Conservation (phyloP, 2,797 vertebrate species). For the Coluber constrictor region DNA sequence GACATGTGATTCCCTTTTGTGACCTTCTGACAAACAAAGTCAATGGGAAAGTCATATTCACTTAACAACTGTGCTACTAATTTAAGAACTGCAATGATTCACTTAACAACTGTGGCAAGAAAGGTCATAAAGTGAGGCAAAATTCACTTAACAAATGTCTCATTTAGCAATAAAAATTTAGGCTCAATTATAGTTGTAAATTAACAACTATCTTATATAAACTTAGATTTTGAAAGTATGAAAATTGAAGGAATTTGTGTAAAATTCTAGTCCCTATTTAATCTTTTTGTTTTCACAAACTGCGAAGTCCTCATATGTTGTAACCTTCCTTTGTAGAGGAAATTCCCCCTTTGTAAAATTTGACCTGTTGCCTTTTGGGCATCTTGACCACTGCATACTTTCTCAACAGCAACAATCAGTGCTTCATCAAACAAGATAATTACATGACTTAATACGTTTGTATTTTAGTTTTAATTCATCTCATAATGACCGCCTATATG, state of each 20-base stretch:
- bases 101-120: neutral
- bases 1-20: neutral
- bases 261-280: neutral
- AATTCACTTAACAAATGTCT: neutral
- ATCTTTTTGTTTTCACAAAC: neutral
- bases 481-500: neutral
- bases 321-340: neutral
- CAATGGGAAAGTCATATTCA: neutral
- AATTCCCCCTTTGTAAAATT: neutral
- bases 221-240: neutral
- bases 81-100: neutral
- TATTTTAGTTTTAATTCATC: neutral
- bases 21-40: neutral
- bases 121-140: neutral
- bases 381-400: neutral
- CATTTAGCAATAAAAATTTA: neutral
- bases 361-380: neutral
- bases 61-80: neutral
- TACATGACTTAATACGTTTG: neutral
- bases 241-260: neutral
- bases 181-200: neutral
- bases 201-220: neutral
- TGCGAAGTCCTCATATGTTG: neutral
- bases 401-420: neutral
- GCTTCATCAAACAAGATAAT: neutral